Evolutionary conservation across 37 sponge, comb jelly and placozoan species (phyloP), one percentile per base, ranked within the genome.

Genomic region (Ephydatia muelleri): DNA sequence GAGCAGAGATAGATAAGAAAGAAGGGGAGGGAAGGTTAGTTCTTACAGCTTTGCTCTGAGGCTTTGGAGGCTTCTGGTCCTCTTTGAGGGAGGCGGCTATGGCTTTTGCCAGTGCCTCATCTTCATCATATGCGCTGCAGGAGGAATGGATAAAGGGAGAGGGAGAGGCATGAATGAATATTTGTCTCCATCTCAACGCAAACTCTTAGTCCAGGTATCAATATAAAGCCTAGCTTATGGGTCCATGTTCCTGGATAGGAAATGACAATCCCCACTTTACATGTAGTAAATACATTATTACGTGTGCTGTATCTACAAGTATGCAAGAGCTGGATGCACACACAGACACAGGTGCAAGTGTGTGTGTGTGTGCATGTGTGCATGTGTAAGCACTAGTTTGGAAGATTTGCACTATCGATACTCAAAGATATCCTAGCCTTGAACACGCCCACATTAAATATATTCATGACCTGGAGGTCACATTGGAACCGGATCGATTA

Each of bases 11-110:
- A 76, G 12, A 25, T 43, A 29, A 37, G 64, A 78, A 3, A 78
- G 25, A 78, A 14, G 12, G 64, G 79, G 25, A 5, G 9, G n/a
- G 5, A 23, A 4, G 5, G 3, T 26, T 75, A 38, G 43, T 19
- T 3, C n/a, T 75, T 36, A 75, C 75, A 36, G 38, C 22, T 75
- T 49, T 64, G 48, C 19, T 37, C 48, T 6, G 77, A 37, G 35
- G 27, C 19, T 27, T 35, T 21, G 72, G 6, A 12, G 72, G 72
- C 72, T 33, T 12, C 36, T 75, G 4, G 14, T 88, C 80, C 0
- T 94, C 92, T 2, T 85, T 68, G 31, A 94, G 75, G 5, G 94
- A 94, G 13, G 86, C 92, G 27, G 94, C 94, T 72, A 94, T 88
- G 25, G 94, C 94, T 32, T 49, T 70, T 25, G 94, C 94, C 22